phyloP scores from a whole-genome alignment of 2,888 invertebrate species.

The Leistus spinibarbis region DNA sequence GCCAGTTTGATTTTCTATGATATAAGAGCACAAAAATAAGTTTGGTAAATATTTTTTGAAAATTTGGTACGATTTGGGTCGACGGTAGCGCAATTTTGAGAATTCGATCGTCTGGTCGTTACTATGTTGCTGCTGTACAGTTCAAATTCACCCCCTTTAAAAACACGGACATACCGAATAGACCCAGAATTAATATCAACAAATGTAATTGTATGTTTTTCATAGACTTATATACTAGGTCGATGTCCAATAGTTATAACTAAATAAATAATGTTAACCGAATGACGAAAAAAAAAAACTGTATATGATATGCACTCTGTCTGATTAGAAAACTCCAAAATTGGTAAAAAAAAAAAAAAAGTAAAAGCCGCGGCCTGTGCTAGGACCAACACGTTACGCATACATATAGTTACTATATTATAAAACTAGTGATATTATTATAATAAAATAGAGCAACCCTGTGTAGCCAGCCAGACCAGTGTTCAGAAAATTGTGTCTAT shows the following conservation, averaged over 20 bases:
- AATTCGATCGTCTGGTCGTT: not conserved
- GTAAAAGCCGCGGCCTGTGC: constrained; percentile 37
- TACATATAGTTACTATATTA: constrained; percentile 35
- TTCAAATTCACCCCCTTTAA: too few species aligned
- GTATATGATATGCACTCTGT: constrained; percentile 37
- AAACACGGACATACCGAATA: constrained; percentile 3
- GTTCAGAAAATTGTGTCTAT: constrained; percentile 38
- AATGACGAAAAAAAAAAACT: constrained; percentile 22
- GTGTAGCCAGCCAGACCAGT: constrained; percentile 40
- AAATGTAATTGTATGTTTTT: constrained; percentile 32
- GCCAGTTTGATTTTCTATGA: too few species aligned
- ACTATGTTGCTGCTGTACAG: constrained; percentile 21
- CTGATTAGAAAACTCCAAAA: constrained; percentile 12
- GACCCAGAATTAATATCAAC: constrained; percentile 24
- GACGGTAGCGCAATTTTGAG: not conserved
- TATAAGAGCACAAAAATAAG: too few species aligned
- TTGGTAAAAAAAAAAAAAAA: constrained; percentile 6
- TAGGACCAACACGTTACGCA: constrained; percentile 39
- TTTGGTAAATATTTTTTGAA: not conserved
- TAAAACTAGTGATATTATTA: constrained; percentile 28
- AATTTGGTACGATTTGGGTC: not conserved
- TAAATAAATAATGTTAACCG: constrained; percentile 13
- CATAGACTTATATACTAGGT: constrained; percentile 34
- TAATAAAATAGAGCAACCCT: constrained; percentile 33
- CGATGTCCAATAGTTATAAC: constrained; percentile 32